phyloP scores from a whole-genome alignment of 2,888 invertebrate species.

The Sesia bembeciformis region DNA sequence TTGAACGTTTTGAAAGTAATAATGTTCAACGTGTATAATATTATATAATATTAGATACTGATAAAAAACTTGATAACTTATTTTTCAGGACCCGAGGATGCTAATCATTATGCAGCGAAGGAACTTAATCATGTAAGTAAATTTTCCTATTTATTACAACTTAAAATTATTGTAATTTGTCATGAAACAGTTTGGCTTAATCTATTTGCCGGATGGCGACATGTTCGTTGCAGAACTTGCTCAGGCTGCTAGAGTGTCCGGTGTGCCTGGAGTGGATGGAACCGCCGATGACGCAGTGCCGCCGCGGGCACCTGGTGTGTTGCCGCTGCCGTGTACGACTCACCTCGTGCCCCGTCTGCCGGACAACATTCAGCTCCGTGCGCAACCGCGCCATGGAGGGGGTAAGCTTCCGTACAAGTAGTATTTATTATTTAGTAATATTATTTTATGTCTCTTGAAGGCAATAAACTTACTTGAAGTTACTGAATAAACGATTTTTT shows the following conservation, averaged over 20 bases:
- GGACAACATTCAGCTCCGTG: slow-evolving; percentile 65
- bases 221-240: slow-evolving; percentile 32
- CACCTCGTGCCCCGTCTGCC: slow-evolving; percentile 74
- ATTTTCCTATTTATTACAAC: neutral
- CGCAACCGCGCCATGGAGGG: slow-evolving; percentile 72
- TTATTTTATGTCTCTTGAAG: neutral
- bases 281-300: slow-evolving; percentile 77
- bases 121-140: neutral
- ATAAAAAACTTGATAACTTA: too few relatives aligned
- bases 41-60: too few relatives aligned
- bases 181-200: too few relatives aligned
- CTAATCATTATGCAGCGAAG: too few relatives aligned
- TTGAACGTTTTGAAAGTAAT: too few relatives aligned
- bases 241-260: slow-evolving; percentile 74
- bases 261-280: slow-evolving; percentile 77
- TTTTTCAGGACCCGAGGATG: too few relatives aligned
- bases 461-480: too few relatives aligned
- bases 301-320: slow-evolving; percentile 77
- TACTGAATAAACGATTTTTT: too few relatives aligned
- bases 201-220: neutral
- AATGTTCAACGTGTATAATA: too few relatives aligned
- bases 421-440: neutral
- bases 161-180: neutral
- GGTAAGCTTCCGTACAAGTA: slow-evolving; percentile 23
- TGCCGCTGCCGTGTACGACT: slow-evolving; percentile 70